Conservation (phyloP, 2,113 vertebrate species). For the Callocephalon fimbriatum region DNA sequence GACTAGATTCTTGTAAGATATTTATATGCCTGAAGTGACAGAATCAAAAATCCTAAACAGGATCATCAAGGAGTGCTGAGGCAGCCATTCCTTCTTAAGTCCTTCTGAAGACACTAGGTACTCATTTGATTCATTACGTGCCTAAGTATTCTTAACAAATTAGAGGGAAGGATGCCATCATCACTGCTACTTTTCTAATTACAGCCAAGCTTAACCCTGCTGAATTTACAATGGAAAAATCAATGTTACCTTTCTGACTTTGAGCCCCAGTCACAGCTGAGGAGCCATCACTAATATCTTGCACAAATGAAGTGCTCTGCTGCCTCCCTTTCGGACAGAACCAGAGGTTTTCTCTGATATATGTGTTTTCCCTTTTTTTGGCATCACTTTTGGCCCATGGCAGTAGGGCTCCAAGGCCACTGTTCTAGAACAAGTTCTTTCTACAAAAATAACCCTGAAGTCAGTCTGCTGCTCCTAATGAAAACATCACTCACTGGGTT, state of each 20-base stretch:
- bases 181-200: background rate
- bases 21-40: background rate
- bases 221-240: conserved; percentile 4
- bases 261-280: background rate
- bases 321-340: background rate
- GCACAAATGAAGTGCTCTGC: background rate
- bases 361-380: conserved; percentile 13
- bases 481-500: conserved; percentile 16
- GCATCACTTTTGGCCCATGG: background rate
- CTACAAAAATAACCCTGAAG: conserved; percentile 37
- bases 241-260: background rate
- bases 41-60: background rate
- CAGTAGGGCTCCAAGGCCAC: background rate
- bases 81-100: background rate
- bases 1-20: background rate
- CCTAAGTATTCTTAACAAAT: background rate
- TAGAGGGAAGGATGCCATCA: background rate
- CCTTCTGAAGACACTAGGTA: background rate
- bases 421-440: conserved; percentile 35
- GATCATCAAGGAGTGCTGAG: background rate
- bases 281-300: background rate
- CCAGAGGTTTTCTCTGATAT: background rate
- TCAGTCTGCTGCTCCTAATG: conserved; percentile 6
- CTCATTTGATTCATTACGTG: background rate
- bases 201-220: background rate